These are phyloP conservation scores for Aleiodes testaceus DNA, from an alignment of 2,888 invertebrate species.

Conservation along the genomic window DNA sequence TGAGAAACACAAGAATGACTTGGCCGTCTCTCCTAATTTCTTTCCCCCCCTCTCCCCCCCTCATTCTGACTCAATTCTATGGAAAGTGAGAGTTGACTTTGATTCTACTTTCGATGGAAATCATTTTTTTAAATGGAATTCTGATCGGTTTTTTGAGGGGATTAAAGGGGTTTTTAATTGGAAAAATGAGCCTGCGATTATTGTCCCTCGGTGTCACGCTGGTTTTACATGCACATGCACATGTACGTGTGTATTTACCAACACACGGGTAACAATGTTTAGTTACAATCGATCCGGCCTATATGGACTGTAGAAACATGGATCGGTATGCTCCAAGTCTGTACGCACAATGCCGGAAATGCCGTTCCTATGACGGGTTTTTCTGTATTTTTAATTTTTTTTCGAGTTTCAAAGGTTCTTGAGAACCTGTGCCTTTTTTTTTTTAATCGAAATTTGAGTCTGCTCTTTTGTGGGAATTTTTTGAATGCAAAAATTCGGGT, in stretches of 20 bases:
- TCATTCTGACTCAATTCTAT: conserved; percentile 21
- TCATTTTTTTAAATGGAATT: not conserved
- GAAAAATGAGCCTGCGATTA: conserved; percentile 4
- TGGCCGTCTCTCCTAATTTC: conserved; percentile 43
- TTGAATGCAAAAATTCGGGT: too few relatives aligned
- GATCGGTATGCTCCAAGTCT: conserved; percentile 19
- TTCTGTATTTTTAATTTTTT: conserved; percentile 3
- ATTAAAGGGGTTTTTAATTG: not conserved
- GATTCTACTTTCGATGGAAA: not conserved
- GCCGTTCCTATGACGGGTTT: conserved; percentile 29
- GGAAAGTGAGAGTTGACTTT: conserved; percentile 35
- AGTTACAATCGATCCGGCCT: conserved; percentile 32
- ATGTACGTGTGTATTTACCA: not conserved
- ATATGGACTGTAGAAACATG: conserved; percentile 27
- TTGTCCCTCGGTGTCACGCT: conserved; percentile 13
- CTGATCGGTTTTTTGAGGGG: too few relatives aligned
- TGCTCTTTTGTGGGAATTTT: too few relatives aligned
- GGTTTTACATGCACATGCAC: not conserved
- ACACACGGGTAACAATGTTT: conserved; percentile 10
- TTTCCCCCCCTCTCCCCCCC: conserved; percentile 3
- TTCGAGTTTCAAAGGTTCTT: not conserved
- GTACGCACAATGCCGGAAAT: conserved; percentile 23
- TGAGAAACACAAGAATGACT: conserved; percentile 21
- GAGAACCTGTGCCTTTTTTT: too few relatives aligned
- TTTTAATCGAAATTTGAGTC: too few relatives aligned